Evolutionary conservation across 2,888 invertebrate species (phyloP), one percentile per base, ranked within the genome.

Genomic region (Dynastes tityus): DNA sequence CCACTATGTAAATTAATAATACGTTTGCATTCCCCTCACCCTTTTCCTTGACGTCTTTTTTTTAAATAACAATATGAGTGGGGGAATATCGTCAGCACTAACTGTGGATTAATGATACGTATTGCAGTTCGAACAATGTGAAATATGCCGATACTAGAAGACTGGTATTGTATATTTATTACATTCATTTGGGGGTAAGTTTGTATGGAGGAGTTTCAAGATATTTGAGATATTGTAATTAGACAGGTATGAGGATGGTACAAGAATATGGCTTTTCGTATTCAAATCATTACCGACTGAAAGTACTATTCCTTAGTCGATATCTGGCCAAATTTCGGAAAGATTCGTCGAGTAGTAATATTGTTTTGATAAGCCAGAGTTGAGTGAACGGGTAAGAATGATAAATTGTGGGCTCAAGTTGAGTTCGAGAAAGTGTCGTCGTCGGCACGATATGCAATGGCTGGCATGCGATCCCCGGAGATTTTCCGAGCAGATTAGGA

Each of bases 381-480:
- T 53, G 53, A 53, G 13, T 53, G 53, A 53, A 53, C 53, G 53
- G n/a, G 53, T 16, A 53, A n/a, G 53, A 37, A 37, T 53, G 53
- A 53, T 53, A 16, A 53, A 53, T 53, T 53, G 53, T 5, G 53
- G 53, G 53, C 16, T 16, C 6, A 53, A n/a, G 53, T 53, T 16
- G 13, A n/a, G 16, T 53, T 16, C 16, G n/a, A 37, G 53, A 53
- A 53, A 53, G 16, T 53, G 53, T 53, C 53, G 6, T 53, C 13
- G n/a, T 16, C 16, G 53, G 53, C 13, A 53, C n/a, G 53, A 53
- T 53, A 53, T 53, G 53, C 53, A 53, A 16, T 5, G 53, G 53
- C 53, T 16, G 6, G 6, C 53, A 53, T 53, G 53, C 53, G 16
- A 53, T 53, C 32, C 16, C 13, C n/a, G 16, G 53, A 13, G 53